Evolutionary conservation across 53 echinoderm and acorn worm species (phyloP), one percentile per base, ranked within the genome.

Genomic region (Mesocentrotus franciscanus): DNA sequence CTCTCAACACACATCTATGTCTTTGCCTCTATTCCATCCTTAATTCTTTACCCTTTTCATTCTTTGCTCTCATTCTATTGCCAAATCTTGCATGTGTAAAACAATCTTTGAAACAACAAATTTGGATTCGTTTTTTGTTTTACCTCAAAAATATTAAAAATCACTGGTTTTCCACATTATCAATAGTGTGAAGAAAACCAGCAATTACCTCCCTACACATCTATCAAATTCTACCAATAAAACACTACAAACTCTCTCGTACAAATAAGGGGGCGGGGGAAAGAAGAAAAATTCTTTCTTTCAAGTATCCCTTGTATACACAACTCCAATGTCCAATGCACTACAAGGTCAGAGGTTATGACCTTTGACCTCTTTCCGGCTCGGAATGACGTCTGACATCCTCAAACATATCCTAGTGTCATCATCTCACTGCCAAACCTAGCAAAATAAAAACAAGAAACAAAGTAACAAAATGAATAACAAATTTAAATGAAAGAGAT

Each of bases 341-440:
- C 26, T 6, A 11, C 29, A 87, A 57, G 87, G 58, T 58, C 58
- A 57, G 29, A 59, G 59, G 87, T 59, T 58, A 87, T 29, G 87
- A 87, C 58, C 87, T 29, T 58, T 87, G 87, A 87, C 87, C 87
- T 87, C 59, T 49, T 55, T 42, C 55, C 0, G 87, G 87, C 87
- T 57, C 20, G 87, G 87, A 87, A 87, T 87, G 87, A 87, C 87
- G 87, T 87, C 87, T 58, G 58, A 87, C 87, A 87, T 87, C 87
- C 87, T 87, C 87, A 87, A 87, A n/a, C 87, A 58, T 87, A 58
- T 87, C 87, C 91, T 17, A 35, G 91, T 34, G 61, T 66, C 60
- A 92, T 27, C 74, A 71, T 71, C 96, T 96, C 95, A 96, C 95
- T 96, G 96, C 96, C 96, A 96, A 71, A 96, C 96, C 96, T 96